Percentiles rank a stretch among this genome's conserved stretches.
These are phyloP conservation scores for Axis porcinus DNA, from an alignment of 2,113 vertebrate species.

Conservation along the genomic window DNA sequence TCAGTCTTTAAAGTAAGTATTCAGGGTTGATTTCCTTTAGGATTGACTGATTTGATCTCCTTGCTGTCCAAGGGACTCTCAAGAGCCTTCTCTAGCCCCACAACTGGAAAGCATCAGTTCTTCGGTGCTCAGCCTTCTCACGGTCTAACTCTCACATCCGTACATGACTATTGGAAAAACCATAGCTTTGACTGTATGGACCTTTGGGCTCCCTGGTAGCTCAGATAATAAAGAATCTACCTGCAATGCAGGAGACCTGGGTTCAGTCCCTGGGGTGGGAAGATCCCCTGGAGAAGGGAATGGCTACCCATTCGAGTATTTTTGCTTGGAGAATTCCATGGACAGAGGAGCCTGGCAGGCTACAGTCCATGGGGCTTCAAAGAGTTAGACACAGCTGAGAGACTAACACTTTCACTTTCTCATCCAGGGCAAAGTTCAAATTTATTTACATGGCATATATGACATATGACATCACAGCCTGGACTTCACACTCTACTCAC, in stretches of 20 bases:
- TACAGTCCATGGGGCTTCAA: not conserved
- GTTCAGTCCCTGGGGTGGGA: not conserved
- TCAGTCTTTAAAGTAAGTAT: not conserved
- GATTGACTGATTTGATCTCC: not conserved
- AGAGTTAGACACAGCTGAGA: not conserved
- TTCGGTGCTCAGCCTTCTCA: not conserved
- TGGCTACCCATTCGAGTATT: not conserved
- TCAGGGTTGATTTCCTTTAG: not conserved
- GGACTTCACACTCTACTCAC: not conserved
- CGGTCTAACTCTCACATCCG: not conserved
- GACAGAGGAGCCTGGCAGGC: not conserved
- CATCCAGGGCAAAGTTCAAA: not conserved
- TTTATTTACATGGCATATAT: not conserved
- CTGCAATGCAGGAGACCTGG: not conserved
- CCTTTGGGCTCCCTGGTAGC: not conserved
- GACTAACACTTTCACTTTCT: not conserved
- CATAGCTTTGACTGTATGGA: not conserved
- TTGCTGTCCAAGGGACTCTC: not conserved
- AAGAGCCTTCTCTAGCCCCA: not conserved
- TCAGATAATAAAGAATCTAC: not conserved
- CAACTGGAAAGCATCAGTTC: not conserved
- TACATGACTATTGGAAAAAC: not conserved
- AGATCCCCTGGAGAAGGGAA: not conserved
- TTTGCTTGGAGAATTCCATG: not conserved
- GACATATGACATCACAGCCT: not conserved